Conservation (phyloP, 53 echinoderm and acorn worm genomes). For the Echinarachnius parma region DNA sequence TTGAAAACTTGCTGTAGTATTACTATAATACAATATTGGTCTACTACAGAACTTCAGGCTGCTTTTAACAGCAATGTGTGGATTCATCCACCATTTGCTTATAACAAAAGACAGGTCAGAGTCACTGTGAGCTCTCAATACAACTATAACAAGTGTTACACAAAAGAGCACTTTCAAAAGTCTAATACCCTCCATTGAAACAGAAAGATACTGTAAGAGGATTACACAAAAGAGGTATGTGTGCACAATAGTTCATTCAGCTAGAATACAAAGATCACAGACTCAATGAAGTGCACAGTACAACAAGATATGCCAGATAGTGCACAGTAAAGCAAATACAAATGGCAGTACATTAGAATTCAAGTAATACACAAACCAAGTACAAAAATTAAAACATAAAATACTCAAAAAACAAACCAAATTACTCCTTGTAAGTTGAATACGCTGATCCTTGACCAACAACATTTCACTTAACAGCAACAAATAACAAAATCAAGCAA, state of each 20-base stretch:
- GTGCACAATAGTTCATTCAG: background rate
- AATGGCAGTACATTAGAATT: background rate
- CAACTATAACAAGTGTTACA: background rate
- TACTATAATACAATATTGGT: constrained; percentile 2
- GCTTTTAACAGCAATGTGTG: background rate
- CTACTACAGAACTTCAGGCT: constrained; percentile 1
- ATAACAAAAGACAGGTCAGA: background rate
- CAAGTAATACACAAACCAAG: background rate
- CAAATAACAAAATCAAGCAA: constrained; percentile 1
- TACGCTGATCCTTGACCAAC: constrained; percentile 9
- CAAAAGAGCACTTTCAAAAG: constrained; percentile 16
- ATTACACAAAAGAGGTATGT: background rate
- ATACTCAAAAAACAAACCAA: background rate
- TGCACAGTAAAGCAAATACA: background rate
- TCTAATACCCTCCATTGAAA: constrained; percentile 9
- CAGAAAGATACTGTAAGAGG: constrained; percentile 3
- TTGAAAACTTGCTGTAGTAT: constrained; percentile 1
- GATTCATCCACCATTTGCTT: background rate
- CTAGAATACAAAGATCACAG: constrained; percentile 2
- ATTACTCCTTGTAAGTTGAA: background rate
- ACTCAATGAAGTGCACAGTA: constrained; percentile 8
- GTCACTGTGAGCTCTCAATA: background rate
- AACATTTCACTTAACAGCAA: background rate
- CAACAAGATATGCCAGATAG: no score
- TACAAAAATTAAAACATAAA: background rate